Percentiles rank a stretch among this genome's conserved stretches.
These are phyloP conservation scores for Himantopus leucocephalus DNA, from an alignment of 2,113 vertebrate genomes.

Conservation along the genomic window DNA sequence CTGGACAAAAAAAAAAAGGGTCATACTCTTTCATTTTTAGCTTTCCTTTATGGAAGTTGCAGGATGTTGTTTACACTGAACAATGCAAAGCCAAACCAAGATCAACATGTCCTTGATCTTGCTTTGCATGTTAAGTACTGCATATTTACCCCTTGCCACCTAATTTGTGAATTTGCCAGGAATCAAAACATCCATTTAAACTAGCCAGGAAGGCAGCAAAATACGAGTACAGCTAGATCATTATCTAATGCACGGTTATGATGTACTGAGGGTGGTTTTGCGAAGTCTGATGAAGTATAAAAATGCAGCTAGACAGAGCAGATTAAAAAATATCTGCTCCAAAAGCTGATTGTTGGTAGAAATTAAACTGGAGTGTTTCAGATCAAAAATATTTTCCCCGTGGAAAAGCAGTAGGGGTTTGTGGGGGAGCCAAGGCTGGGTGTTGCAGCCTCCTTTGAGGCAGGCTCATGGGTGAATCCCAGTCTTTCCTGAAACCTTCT, in stretches of 20 bases:
- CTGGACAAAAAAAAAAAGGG: neutral
- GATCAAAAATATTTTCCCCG: neutral
- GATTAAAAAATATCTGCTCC: neutral
- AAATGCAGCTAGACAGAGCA: neutral
- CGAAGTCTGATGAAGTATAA: neutral
- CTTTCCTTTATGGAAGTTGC: neutral
- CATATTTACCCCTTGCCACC: constrained; percentile 31
- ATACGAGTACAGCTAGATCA: neutral
- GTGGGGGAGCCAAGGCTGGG: neutral
- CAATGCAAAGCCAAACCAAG: constrained; percentile 34
- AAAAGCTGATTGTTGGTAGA: neutral
- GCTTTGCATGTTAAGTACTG: constrained; percentile 28
- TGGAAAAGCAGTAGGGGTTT: neutral
- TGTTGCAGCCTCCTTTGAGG: neutral
- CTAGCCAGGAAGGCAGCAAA: neutral
- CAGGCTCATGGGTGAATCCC: neutral
- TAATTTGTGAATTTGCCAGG: constrained; percentile 45
- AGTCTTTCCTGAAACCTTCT: neutral
- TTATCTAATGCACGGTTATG: neutral
- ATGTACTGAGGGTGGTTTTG: neutral
- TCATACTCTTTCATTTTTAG: neutral
- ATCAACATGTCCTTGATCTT: constrained; percentile 36
- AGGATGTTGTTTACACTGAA: constrained; percentile 12
- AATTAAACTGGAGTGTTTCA: neutral
- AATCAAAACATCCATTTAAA: constrained; percentile 26